Evolutionary conservation across 2,888 invertebrate genomes (phyloP), one percentile per base, ranked within the genome.

Genomic region (Rambutsinella grinnellia): DNA sequence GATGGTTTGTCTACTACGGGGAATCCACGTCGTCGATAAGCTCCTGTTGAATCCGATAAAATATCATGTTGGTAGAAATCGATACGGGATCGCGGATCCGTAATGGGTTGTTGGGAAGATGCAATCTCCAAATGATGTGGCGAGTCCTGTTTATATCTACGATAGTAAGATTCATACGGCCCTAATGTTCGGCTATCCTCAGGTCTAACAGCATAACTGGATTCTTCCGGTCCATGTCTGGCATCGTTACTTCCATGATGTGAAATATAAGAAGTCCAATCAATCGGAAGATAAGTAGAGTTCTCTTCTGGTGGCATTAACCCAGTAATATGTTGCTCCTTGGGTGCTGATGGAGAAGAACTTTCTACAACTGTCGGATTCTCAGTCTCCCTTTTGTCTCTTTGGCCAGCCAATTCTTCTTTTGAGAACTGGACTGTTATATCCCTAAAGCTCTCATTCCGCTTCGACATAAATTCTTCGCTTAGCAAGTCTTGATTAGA

Each of bases 381-480:
- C 27, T 79, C 80, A n/a, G 81, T 79, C 49, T 83, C 79, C 23
- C 83, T 63, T 63, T 81, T 82, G 60, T 81, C 81, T 24, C 83
- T 24, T 8, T 62, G 66, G 17, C 77, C 68, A 56, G 76, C 24
- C 23, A 24, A 13, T 24, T 71, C 57, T 24, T 49, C 68, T 27
- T 68, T 78, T 8, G 49, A 53, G 23, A 36, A 36, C 21, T 76
- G 61, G 8, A 58, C 57, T 6, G 79, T 75, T 51, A 81, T 60
- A 23, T 76, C 76, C 54, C 72, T 76, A n/a, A 83, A 66, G 2
- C 81, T 82, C 15, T 82, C 81, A 56, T 83, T 83, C 58, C 83
- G 47, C 56, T 81, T 78, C 15, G 57, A 66, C 6, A 79, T 61
- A 28, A 65, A 80, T 8, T 83, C 81, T 2, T 82, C 79, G 17